Percentiles rank a stretch among this genome's conserved stretches.
Conservation (phyloP, 1,140 invertebrate genomes). For the Venustaconcha ellipsiformis region DNA sequence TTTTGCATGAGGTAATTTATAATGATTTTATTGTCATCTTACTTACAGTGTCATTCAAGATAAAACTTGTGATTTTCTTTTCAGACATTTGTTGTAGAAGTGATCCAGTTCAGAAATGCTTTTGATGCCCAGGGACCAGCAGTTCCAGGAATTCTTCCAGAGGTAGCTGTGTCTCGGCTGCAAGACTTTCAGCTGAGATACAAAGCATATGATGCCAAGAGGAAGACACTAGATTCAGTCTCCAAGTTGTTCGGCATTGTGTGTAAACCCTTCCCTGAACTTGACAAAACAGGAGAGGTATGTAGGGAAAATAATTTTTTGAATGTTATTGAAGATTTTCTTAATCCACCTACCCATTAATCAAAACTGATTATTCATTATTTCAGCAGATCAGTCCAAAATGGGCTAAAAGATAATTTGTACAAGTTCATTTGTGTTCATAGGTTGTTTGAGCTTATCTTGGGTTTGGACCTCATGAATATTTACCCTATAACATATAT, state of each 20-base stretch:
- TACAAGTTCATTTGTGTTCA: no score
- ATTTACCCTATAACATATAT: no score
- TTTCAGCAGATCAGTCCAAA: no score
- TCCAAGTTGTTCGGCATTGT: slow-evolving; percentile 68
- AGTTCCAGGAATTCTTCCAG: slow-evolving; percentile 66
- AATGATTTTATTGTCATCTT: neutral
- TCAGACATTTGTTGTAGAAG: slow-evolving; percentile 69
- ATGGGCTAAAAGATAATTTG: no score
- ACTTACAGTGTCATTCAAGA: no score
- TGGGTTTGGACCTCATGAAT: no score
- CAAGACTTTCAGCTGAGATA: slow-evolving; percentile 67
- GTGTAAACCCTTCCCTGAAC: slow-evolving; percentile 67
- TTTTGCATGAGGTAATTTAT: neutral
- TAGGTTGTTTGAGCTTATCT: no score
- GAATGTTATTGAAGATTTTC: neutral
- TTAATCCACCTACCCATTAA: no score
- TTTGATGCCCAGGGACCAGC: slow-evolving; percentile 69
- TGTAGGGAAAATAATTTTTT: neutral
- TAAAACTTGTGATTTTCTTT: slow-evolving; percentile 14
- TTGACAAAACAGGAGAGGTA: slow-evolving; percentile 69
- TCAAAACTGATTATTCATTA: no score
- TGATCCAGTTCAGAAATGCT: slow-evolving; percentile 69
- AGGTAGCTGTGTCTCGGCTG: slow-evolving; percentile 64
- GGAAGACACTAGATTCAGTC: slow-evolving; percentile 67
- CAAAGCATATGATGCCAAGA: slow-evolving; percentile 61